phyloP scores from a whole-genome alignment of 2,113 vertebrate species.

The Prionailurus viverrinus region DNA sequence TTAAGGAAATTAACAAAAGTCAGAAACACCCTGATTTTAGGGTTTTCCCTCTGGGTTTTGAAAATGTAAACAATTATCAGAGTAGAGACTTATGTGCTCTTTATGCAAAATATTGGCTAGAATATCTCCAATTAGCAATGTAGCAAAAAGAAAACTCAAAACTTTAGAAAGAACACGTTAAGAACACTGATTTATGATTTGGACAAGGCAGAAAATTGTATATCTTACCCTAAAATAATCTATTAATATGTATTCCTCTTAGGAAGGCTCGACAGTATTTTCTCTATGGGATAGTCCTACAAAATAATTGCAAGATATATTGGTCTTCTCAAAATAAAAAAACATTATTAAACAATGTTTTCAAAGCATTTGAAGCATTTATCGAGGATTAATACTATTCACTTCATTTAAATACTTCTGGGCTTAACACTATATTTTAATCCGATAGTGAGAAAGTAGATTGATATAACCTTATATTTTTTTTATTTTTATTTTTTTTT shows the following conservation, averaged over 20 bases:
- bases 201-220: background rate
- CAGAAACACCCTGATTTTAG: background rate
- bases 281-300: background rate
- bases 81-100: background rate
- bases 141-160: background rate
- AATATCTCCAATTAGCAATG: background rate
- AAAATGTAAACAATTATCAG: background rate
- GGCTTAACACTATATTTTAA: background rate
- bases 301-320: background rate
- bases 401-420: background rate
- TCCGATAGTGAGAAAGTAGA: background rate
- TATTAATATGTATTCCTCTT: background rate
- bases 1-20: background rate
- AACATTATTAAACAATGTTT: background rate
- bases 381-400: background rate
- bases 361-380: background rate
- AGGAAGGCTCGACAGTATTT: background rate
- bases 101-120: background rate
- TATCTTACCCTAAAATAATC: background rate
- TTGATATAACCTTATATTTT: background rate
- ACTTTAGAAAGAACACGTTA: background rate
- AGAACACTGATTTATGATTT: background rate
- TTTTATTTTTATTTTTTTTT: no score
- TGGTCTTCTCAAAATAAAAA: background rate
- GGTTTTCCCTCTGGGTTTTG: background rate